Conservation (phyloP, 2,888 invertebrate species). For the Eupelmus urozonus region DNA sequence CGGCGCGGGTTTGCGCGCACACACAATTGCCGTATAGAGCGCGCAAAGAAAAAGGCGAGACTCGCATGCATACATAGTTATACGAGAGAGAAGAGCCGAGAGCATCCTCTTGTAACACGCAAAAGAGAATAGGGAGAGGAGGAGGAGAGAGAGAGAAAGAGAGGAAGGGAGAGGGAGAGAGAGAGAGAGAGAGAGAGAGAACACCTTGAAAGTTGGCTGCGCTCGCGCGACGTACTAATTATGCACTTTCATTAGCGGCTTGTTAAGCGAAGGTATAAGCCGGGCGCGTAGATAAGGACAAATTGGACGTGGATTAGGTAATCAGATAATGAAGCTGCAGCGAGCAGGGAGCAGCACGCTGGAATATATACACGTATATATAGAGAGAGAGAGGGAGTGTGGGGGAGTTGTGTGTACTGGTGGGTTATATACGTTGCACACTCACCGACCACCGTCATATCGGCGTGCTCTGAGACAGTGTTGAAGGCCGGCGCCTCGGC, state of each 20-base stretch:
- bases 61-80: too few species aligned
- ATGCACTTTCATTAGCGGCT: constrained; percentile 58
- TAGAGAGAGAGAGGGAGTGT: background rate
- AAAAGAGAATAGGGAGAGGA: background rate
- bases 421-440: constrained; percentile 63
- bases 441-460: constrained; percentile 85
- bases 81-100: too few species aligned
- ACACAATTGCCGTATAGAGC: background rate
- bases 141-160: background rate
- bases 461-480: constrained; percentile 83
- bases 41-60: background rate
- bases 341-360: background rate
- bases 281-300: constrained; percentile 49
- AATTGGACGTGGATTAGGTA: constrained; percentile 56
- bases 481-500: constrained; percentile 85
- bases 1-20: too few species aligned
- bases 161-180: background rate
- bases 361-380: background rate
- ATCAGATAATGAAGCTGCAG: constrained; percentile 55
- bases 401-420: background rate
- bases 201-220: constrained; percentile 18
- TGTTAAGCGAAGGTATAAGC: constrained; percentile 40
- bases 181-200: background rate
- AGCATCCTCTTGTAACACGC: background rate
- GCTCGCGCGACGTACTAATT: constrained; percentile 47